A percentile compares a stretch with the other conserved stretches of the same genome.
Conservation (phyloP, 2,113 vertebrate species). For the Macroglossus sobrinus region DNA sequence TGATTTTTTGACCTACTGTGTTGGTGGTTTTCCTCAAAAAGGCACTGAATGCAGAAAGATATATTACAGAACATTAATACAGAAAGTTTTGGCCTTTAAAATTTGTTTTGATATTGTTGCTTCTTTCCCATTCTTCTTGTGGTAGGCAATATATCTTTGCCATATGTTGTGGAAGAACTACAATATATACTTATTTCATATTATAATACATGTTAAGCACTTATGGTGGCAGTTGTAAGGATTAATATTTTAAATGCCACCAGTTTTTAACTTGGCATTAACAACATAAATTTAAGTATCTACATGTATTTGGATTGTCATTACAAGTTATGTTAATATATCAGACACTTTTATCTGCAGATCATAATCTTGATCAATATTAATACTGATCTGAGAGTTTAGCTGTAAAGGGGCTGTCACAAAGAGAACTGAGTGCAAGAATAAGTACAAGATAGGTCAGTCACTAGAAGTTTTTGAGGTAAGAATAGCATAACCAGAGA, state of each 20-base stretch:
- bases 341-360: neutral
- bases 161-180: neutral
- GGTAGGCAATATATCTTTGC: neutral
- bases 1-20: neutral
- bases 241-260: slow-evolving; percentile 1
- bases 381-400: neutral
- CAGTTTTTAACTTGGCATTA: neutral
- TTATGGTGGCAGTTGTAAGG: neutral
- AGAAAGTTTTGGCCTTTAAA: neutral
- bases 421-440: neutral
- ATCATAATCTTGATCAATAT: neutral
- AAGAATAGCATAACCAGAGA: neutral
- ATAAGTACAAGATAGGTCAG: neutral
- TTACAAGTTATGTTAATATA: neutral
- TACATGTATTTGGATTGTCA: neutral
- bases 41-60: neutral
- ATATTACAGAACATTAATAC: neutral
- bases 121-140: neutral
- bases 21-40: slow-evolving; percentile 13
- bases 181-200: neutral
- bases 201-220: neutral
- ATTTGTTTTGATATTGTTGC: neutral
- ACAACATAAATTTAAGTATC: neutral
- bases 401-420: neutral
- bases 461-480: neutral